Base-by-base conservation (phyloP, 2,888 invertebrate species). In the Drosophila kambysellisi region DNA sequence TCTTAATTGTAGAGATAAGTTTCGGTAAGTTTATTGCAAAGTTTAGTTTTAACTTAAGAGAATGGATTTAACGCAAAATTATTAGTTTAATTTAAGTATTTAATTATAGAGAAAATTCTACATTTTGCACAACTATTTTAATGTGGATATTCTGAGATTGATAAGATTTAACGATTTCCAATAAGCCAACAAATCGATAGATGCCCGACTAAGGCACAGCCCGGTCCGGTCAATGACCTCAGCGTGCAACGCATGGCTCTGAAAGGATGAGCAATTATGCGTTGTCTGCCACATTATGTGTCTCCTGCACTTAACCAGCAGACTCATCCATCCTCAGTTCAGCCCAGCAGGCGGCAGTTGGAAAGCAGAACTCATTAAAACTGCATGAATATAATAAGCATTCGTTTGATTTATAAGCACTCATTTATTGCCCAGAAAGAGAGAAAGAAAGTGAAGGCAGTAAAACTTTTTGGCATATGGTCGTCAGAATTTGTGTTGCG, bases 301-400 rank as follows among this genome's bases (percentile, higher is more conserved):
- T 51, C 41, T 54, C 17, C 46, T 30, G 65, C 67, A 35, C 35
- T 54, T 33, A 48, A 33, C 52, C 46, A 25, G 20, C 37, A 57
- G 67, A 51, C 50, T 9, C 37, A 41, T 48, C 46, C 33, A 66
- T 30, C 25, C 25, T 6, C 51, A 11, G 29, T 37, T 8, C 39
- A 58, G 46, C 66, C 9, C 81, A 79, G 76, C 76, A 61, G 63
- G 69, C 66, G 62, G 32, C 46, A 39, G 66, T 46, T 35, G 25
- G 68, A 60, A 66, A 6, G 50, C 4, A 25, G 88, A 90, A 83
- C 79, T 89, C 89, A 89, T 90, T 88, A 90, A 89, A 88, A 87
- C 74, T 88, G 88, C 89, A 90, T 90, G 88, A 88, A 89, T 89
- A 89, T 86, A 90, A 88, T 88, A 77, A 75, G 80, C 60, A 83